phyloP scores from a whole-genome alignment of 2,797 vertebrate species.

The Percopsis omiscomaycus region DNA sequence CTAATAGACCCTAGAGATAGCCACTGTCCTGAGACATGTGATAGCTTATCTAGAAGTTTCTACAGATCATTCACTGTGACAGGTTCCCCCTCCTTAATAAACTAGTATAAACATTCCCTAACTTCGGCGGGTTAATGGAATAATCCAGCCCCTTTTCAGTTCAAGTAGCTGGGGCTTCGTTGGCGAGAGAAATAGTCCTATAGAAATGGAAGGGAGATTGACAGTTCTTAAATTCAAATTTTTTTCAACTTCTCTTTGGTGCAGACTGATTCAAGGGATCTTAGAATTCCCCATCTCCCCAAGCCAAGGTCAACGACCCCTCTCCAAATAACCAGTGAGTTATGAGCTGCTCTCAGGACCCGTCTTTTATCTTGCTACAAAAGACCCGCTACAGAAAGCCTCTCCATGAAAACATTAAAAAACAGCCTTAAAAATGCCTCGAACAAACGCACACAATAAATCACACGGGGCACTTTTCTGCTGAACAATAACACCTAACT shows the following conservation, averaged over 20 bases:
- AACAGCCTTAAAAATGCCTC: slow-evolving; percentile 21
- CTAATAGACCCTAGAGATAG: slow-evolving; percentile 69
- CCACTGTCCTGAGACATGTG: slow-evolving; percentile 55
- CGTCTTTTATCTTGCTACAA: slow-evolving; percentile 63
- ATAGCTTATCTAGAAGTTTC: slow-evolving; percentile 65
- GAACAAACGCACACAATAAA: slow-evolving; percentile 54
- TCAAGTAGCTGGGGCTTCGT: slow-evolving; percentile 20
- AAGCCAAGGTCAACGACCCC: slow-evolving; percentile 62
- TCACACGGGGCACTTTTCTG: slow-evolving; percentile 36
- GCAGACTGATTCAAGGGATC: slow-evolving; percentile 52
- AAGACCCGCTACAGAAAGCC: slow-evolving; percentile 52
- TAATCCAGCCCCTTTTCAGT: slow-evolving; percentile 36
- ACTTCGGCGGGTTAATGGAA: slow-evolving; percentile 30
- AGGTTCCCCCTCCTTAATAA: slow-evolving; percentile 53
- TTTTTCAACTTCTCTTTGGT: slow-evolving; percentile 19
- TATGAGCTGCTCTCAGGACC: slow-evolving; percentile 55
- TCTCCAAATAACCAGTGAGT: slow-evolving; percentile 61
- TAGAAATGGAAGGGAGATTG: slow-evolving; percentile 34
- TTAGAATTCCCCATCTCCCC: slow-evolving; percentile 58
- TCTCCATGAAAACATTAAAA: slow-evolving; percentile 30
- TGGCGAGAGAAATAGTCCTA: slow-evolving; percentile 40
- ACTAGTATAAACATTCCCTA: slow-evolving; percentile 60
- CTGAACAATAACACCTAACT: slow-evolving; percentile 48
- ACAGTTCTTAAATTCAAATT: slow-evolving; percentile 32
- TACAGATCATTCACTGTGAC: slow-evolving; percentile 71